Base-by-base conservation (phyloP, 2,888 invertebrate species). In the Drosophila cognata region DNA sequence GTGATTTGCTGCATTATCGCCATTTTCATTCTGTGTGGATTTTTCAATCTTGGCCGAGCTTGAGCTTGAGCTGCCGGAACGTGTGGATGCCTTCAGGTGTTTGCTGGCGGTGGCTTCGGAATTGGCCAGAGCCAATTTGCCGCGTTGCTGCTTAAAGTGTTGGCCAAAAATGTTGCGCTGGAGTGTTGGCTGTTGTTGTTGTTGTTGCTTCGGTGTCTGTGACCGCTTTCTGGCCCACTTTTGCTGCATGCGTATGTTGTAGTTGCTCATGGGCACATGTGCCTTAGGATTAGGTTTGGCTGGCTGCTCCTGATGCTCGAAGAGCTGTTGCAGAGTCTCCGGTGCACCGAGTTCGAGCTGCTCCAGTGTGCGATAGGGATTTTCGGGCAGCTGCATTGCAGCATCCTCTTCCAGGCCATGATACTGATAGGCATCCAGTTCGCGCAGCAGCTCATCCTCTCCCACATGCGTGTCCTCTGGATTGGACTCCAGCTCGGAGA, bases 181-280 rank as follows among this genome's bases (percentile, higher is more conserved):
- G 7, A 88, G 61, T 18, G 59, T 60, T 16, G 80, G 74, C 57
- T 88, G 73, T 46, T 85, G 84, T 35, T 76, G 74, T 16, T 76
- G 70, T 65, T 31, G 82, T 46, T 65, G 78, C 80, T 59, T 74
- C 63, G 46, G 41, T 36, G 73, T 70, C 68, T 92, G 92, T 4
- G 91, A 82, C 0, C 92, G 84, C 70, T 93, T 92, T 50, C 92
- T 80, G 29, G 91, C 85, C 91, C 92, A 91, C 67, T 93, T 92
- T 69, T 92, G 92, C 70, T 92, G 91, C 74, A 88, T 71, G 69
- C 90, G 84, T 58, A 90, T 88, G 51, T 92, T 92, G 65, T 88
- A 89, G 73, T 78, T 71, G 36, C 73, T 16, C 2, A 31, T 31
- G 0, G 63, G 48, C 13, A 61, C 28, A 35, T 82, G 88, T 5